phyloP scores from a whole-genome alignment of 2,113 vertebrate species.

The Carlito syrichta region DNA sequence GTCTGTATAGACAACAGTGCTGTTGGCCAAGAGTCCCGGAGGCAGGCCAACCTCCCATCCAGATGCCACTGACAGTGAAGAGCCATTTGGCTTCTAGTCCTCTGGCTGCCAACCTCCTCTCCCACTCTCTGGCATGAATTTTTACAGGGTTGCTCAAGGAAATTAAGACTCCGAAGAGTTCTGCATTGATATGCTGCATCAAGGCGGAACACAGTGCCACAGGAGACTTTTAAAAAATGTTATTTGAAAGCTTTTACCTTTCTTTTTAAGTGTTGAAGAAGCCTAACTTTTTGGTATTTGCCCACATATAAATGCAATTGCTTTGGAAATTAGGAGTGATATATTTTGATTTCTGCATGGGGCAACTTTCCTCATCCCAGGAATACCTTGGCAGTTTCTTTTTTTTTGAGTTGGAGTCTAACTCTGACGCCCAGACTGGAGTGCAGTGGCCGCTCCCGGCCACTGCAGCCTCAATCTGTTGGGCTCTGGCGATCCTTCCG shows the following conservation, averaged over 20 bases:
- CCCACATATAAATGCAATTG: background rate
- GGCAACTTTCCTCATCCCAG: background rate
- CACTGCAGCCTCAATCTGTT: no score
- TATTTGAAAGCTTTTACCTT: background rate
- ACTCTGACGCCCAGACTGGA: no score
- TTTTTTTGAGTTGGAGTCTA: no score
- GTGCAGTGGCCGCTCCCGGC: no score
- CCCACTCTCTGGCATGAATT: conserved; percentile 48
- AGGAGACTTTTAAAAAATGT: background rate
- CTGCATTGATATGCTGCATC: conserved; percentile 27
- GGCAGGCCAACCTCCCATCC: conserved; percentile 81
- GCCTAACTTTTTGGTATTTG: background rate
- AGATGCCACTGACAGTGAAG: conserved; percentile 80
- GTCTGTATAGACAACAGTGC: conserved; percentile 79
- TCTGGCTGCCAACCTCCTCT: conserved; percentile 79
- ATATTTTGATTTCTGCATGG: conserved; percentile 12
- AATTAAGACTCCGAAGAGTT: conserved; percentile 72
- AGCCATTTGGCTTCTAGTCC: conserved; percentile 71
- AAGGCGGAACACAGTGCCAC: background rate
- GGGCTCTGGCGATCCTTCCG: no score
- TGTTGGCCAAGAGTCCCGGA: conserved; percentile 79
- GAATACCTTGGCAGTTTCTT: background rate
- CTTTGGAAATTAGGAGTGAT: conserved; percentile 17
- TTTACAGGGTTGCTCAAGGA: conserved; percentile 60
- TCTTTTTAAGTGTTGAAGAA: conserved; percentile 11